A percentile compares a stretch with the other conserved stretches of the same genome.
These are phyloP conservation scores for Diarsia dahlii DNA, from an alignment of 2,888 invertebrate genomes.

Conservation along the genomic window DNA sequence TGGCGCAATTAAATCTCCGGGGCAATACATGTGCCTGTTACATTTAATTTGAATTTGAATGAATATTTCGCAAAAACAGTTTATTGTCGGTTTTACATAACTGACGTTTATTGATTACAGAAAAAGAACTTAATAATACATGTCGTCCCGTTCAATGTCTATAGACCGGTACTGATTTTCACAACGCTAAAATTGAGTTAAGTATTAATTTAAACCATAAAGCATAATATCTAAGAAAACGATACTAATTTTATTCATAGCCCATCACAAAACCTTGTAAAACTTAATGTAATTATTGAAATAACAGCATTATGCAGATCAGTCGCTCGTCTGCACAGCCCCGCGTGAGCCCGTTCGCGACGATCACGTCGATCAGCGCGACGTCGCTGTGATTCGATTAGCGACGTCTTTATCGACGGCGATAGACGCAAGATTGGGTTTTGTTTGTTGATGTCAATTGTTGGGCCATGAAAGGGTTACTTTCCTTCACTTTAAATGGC, in stretches of 20 bases:
- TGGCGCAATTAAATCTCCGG: background rate
- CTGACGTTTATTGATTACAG: background rate
- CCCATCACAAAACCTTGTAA: conserved; percentile 22
- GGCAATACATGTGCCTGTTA: background rate
- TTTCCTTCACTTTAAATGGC: background rate
- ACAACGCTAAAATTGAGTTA: background rate
- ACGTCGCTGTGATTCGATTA: conserved; percentile 70
- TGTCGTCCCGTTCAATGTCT: background rate
- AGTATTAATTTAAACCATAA: conserved; percentile 12
- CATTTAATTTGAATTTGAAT: no score
- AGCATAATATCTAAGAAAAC: background rate
- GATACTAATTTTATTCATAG: conserved; percentile 52
- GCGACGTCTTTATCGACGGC: conserved; percentile 67
- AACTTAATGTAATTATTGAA: conserved; percentile 32
- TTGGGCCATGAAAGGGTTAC: conserved; percentile 51
- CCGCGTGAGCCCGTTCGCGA: conserved; percentile 49
- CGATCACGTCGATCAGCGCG: conserved; percentile 41
- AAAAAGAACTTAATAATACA: background rate
- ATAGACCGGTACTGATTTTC: no score
- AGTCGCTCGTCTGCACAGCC: conserved; percentile 32
- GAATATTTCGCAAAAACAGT: background rate
- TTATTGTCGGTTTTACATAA: background rate
- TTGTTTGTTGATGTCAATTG: conserved; percentile 59
- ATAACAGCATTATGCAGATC: conserved; percentile 46
- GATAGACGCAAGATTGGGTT: conserved; percentile 62